Evolutionary conservation across 64 coral and sea anemone genomes (phyloP), one percentile per base, ranked within the genome.

Genomic region (Pachyseris speciosa): DNA sequence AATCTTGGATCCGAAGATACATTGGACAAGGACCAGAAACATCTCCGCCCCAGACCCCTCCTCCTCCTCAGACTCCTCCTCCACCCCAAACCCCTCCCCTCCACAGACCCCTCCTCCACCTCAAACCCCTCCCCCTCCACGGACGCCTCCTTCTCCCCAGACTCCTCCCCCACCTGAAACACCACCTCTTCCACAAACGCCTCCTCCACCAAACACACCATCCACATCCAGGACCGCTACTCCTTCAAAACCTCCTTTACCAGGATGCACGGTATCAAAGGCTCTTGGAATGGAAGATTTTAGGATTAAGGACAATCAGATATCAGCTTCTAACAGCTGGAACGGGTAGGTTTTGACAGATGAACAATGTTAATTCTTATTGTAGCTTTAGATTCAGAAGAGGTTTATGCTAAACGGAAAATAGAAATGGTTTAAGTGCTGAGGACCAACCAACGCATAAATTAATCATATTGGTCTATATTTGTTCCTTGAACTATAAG

Each of bases 261-360:
- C 51, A 38, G 51, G 51, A 19, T 89, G 86, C 55, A 16, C 16
- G 22, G 58, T 47, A 27, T 69, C 86, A 44, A 77, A 75, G 72
- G 36, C 86, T 60, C 53, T 89, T 25, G 86, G 86, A 12, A 63
- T 89, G 50, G 70, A 89, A 77, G 63, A 89, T 58, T 75, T 75
- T 13, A 38, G 20, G 6, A 89, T 89, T 13, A 71, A 71, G 27
- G 53, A 89, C 31, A 67, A 48, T 25, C 51, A 49, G 10, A 57
- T 89, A 47, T 60, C 86, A 37, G 69, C 86, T n/a, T 89, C 86
- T 16, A 63, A 71, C 0, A 26, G 30, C 24, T 25, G 12, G 2
- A 89, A 89, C 15, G 77, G 72, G 86, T 89, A 64, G 37, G 70
- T 74, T 9, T 15, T 27, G 9, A 5, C 11, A 27, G 9, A 1